phyloP scores from a whole-genome alignment of 2,113 vertebrate genomes.

The Gila orcuttii region DNA sequence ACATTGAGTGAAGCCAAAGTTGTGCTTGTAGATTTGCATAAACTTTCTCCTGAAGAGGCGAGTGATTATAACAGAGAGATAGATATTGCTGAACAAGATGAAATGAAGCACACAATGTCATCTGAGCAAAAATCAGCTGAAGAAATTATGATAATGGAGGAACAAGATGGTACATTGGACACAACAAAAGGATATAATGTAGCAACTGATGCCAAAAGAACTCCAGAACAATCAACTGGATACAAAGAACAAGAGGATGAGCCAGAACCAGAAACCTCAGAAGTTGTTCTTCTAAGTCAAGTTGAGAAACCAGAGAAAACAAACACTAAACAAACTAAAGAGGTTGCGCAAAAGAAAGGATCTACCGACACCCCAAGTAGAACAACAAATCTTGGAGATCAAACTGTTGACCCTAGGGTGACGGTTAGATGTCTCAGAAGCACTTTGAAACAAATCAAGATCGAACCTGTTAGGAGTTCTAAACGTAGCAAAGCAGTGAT shows the following conservation, averaged over 20 bases:
- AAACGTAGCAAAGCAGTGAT: constrained; percentile 1
- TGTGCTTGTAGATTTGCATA: constrained; percentile 6
- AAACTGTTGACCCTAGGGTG: neutral
- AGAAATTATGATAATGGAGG: neutral
- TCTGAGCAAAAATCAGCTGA: neutral
- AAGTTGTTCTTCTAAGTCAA: neutral
- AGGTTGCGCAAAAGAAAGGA: neutral
- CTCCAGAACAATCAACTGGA: neutral
- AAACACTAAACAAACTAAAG: neutral
- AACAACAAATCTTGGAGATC: constrained; percentile 12
- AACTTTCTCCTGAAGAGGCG: neutral
- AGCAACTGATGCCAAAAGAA: neutral
- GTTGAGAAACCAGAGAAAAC: neutral
- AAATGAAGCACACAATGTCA: neutral
- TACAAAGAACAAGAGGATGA: neutral
- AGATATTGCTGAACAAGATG: neutral
- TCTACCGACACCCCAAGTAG: neutral
- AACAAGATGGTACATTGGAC: neutral
- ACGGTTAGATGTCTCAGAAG: constrained; percentile 14
- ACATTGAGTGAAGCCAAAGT: constrained; percentile 11
- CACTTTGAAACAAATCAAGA: neutral
- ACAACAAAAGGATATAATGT: neutral
- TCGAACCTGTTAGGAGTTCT: neutral
- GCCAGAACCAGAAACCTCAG: neutral
- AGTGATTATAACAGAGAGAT: neutral